phyloP scores from a whole-genome alignment of 2,113 vertebrate genomes.

The Leucopsar rothschildi region DNA sequence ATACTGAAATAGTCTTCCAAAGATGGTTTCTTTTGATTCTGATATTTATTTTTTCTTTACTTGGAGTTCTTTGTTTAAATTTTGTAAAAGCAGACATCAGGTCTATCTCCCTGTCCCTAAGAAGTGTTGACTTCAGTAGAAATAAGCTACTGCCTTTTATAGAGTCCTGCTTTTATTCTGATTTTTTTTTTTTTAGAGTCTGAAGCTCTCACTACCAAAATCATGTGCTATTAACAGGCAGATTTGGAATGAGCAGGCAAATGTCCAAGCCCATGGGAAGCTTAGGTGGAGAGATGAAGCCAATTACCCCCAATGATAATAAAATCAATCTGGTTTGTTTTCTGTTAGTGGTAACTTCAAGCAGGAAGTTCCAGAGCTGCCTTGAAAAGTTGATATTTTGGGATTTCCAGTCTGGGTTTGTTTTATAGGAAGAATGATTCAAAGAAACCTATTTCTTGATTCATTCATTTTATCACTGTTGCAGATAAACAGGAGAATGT shows the following conservation, averaged over 20 bases:
- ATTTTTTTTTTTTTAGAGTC: background rate
- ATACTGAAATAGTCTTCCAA: background rate
- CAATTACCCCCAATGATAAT: background rate
- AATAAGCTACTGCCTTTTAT: background rate
- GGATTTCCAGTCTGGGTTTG: background rate
- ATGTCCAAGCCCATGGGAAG: background rate
- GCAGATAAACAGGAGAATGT: background rate
- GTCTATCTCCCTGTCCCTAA: background rate
- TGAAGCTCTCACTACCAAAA: background rate
- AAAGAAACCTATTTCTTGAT: background rate
- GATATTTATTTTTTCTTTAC: background rate
- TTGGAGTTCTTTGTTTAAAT: background rate
- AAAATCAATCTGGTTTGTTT: background rate
- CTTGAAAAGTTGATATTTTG: background rate
- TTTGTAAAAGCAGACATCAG: background rate
- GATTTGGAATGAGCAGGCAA: background rate
- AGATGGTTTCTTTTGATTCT: background rate
- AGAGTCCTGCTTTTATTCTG: background rate
- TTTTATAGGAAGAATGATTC: background rate
- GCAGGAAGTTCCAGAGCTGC: background rate
- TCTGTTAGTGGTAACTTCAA: background rate
- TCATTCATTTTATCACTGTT: background rate
- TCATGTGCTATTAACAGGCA: background rate
- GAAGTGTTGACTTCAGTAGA: background rate
- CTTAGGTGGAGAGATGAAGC: background rate